Evolutionary conservation across 2,113 vertebrate species (phyloP), one percentile per base, ranked within the genome.

Genomic region (Bucco capensis): DNA sequence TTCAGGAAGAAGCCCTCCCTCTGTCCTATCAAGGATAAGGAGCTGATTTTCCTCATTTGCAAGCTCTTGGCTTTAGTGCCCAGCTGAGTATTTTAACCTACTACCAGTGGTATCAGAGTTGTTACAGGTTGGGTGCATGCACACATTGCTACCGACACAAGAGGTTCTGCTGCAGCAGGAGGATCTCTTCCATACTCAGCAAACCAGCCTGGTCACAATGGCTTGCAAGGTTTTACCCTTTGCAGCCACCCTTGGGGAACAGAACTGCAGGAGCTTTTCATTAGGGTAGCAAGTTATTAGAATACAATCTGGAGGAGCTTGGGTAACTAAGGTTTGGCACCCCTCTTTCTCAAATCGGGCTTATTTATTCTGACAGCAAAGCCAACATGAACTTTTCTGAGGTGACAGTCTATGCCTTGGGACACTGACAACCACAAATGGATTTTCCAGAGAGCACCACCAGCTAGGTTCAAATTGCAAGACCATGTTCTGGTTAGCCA

Each of bases 1-100:
- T 75, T 53, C 65, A 69, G 70, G 77, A 91, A 50, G 19, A 50
- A 94, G 89, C 67, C 93, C 85, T 10, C 72, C 75, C 90, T 81
- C 86, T 53, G 46, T 42, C 82, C 91, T 88, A 16, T 1, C 38
- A 23, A 54, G 60, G 57, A 24, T 33, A 54, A 17, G 4, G 19
- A 91, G 70, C 75, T 64, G 31, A 40, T 83, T 13, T 16, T 31
- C 72, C 88, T 92, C 79, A 22, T 40, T 76, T 61, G 72, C 49
- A 84, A 28, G 15, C 33, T 8, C 66, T 21, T 10, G 77, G 61
- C 89, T 83, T 75, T 49, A 44, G 49, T 54, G 62, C 66, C 61
- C 88, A 61, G 73, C 66, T 54, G 54, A 54, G 54, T 2, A 6
- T 12, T 58, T 8, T 16, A 9, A n/a, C 46, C 47, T 19, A 19